phyloP scores from a whole-genome alignment of 2,113 vertebrate species.

The Elachura formosa region DNA sequence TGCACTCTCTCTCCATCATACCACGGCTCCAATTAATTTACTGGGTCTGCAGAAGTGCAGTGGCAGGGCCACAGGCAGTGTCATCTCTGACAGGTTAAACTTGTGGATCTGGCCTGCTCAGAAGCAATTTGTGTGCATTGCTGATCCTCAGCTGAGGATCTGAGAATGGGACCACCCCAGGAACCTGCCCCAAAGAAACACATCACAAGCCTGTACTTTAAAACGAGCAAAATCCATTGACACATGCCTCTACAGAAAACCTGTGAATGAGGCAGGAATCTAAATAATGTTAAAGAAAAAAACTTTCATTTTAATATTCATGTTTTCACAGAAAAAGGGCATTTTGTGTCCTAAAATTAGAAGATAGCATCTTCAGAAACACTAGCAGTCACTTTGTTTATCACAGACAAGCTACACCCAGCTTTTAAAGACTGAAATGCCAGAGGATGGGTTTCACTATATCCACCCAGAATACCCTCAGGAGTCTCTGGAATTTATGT shows the following conservation, averaged over 20 bases:
- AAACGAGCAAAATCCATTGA: neutral
- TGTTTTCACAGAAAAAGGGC: neutral
- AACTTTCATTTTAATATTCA: rapidly evolving
- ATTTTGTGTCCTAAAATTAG: neutral
- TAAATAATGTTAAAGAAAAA: neutral
- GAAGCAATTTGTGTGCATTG: neutral
- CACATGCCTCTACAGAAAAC: neutral
- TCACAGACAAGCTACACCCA: neutral
- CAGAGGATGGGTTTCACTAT: neutral
- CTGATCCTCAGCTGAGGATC: neutral
- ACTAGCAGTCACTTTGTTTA: neutral
- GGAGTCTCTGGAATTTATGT: neutral
- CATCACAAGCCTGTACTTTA: neutral
- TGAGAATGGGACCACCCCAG: neutral
- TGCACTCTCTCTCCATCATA: neutral
- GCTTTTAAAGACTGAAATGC: neutral
- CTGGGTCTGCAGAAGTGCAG: neutral
- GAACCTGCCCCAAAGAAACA: neutral
- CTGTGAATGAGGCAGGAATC: neutral
- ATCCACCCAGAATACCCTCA: neutral
- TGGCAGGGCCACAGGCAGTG: neutral
- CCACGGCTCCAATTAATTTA: neutral
- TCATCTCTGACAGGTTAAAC: neutral
- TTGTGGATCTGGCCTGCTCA: neutral
- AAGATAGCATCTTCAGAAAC: neutral